Percentiles rank a stretch among this genome's conserved stretches.
Conservation (phyloP, 1,140 invertebrate genomes). For the Leucophenga varia region DNA sequence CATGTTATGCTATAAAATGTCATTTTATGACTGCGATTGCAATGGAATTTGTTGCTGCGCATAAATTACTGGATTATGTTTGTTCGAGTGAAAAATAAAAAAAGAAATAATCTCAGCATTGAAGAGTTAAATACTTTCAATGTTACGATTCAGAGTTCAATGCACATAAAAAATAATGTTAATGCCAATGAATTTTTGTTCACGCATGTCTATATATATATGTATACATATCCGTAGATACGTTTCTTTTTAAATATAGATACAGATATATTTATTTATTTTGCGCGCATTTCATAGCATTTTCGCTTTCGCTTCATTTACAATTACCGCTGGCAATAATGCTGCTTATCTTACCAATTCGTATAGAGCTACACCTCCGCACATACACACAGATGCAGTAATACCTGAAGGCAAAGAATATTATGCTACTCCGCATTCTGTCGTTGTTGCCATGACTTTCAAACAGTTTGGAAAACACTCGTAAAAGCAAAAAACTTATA, state of each 20-base stretch:
- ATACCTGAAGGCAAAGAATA: too few species aligned
- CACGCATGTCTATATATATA: conserved; percentile 16
- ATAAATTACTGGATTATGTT: neutral
- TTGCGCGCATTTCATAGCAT: conserved; percentile 19
- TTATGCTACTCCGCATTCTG: too few species aligned
- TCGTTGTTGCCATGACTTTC: too few species aligned
- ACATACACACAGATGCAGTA: conserved; percentile 13
- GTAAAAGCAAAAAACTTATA: too few species aligned
- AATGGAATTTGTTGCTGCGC: neutral
- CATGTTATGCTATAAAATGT: too few species aligned
- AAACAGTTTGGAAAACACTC: too few species aligned
- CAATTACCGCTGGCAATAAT: conserved; percentile 44
- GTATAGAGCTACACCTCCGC: too few species aligned
- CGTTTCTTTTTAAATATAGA: too few species aligned
- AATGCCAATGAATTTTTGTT: conserved; percentile 23
- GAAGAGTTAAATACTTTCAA: neutral
- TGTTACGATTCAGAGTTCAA: conserved; percentile 19
- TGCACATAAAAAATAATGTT: conserved; percentile 43
- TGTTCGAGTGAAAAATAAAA: neutral
- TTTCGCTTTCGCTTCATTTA: conserved; percentile 36
- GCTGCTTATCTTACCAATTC: too few species aligned
- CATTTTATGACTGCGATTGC: neutral
- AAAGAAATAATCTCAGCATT: too few species aligned
- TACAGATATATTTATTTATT: conserved; percentile 26
- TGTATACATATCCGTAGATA: too few species aligned